Conservation (phyloP, 1,140 invertebrate species). For the Aphidius ervi region DNA sequence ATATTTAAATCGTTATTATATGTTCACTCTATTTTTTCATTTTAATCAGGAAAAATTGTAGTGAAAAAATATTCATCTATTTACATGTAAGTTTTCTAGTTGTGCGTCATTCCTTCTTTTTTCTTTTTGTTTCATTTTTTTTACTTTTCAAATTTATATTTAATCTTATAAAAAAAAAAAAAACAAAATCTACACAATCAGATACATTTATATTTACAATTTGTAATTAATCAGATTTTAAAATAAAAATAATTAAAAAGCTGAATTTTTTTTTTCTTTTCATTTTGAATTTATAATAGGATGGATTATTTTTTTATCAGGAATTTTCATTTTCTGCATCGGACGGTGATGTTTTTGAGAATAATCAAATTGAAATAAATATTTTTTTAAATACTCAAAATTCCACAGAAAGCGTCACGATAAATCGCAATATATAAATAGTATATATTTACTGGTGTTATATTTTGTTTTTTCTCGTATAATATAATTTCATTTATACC, state of each 20-base stretch:
- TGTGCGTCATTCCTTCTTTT: conserved; percentile 44
- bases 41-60: conserved; percentile 21
- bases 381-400: neutral
- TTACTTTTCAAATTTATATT: conserved; percentile 23
- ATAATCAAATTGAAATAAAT: neutral
- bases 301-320: too few relatives aligned
- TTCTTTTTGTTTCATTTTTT: conserved; percentile 11
- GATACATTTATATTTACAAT: conserved; percentile 19
- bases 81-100: conserved; percentile 48
- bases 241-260: too few relatives aligned
- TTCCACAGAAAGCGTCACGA: neutral
- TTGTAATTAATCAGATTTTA: neutral
- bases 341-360: conserved; percentile 6
- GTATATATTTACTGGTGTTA: too few relatives aligned
- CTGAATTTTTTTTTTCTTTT: neutral
- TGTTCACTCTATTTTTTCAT: conserved; percentile 13
- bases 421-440: conserved; percentile 4
- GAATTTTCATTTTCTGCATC: conserved; percentile 5
- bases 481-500: conserved; percentile 6
- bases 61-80: conserved; percentile 52
- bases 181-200: conserved; percentile 42
- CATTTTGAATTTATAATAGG: neutral
- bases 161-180: conserved; percentile 31
- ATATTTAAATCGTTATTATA: too few relatives aligned
- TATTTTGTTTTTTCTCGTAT: neutral